Base-by-base conservation (phyloP, 1,140 invertebrate genomes). In the Cherax destructor region DNA sequence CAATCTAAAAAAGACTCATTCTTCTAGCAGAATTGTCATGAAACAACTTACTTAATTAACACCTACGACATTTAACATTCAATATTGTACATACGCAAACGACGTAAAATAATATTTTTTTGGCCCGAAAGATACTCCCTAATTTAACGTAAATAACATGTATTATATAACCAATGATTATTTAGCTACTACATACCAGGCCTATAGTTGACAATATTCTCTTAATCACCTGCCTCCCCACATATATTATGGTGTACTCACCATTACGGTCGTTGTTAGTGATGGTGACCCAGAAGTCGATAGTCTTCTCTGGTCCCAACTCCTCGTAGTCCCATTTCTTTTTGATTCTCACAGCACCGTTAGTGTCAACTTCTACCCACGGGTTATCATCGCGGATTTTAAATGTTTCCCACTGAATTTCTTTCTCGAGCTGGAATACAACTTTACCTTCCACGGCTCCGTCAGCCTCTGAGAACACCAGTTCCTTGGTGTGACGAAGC, bases 261-360 rank as follows among this genome's bases (percentile, higher is more conserved):
- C 93, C 92, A 91, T 92, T 92, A 84, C 93, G 81, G 65, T 91
- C 97, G 94, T 97, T 96, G 94, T 98, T 98, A 16, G 97, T 98
- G 93, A 98, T 98, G 50, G 97, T 98, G 21, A 99, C 98, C 98
- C 98, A 99, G 95, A 99, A 99, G 94, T 99, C 98, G 93, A 99
- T 98, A 3, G 97, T 98, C 94, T 99, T 99, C 94, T 99, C 98
- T 0, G 97, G 97, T n/a, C 98, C 98, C 4, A 99, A 94, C 93
- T 98, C 98, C 94, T 99, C 98, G 94, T 98, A 99, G 95, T 99
- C 98, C 98, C 98, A 99, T 96, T 98, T 98, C 96, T 98, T 98
- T 95, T 98, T 98, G 65, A 99, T 98, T 93, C 97, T 96, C 90
- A 99, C 98, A 52, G 97, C 97, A 88, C 98, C 98, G 95, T 97